phyloP scores from a whole-genome alignment of 2,888 invertebrate genomes.

The Rhaphigaster nebulosa region DNA sequence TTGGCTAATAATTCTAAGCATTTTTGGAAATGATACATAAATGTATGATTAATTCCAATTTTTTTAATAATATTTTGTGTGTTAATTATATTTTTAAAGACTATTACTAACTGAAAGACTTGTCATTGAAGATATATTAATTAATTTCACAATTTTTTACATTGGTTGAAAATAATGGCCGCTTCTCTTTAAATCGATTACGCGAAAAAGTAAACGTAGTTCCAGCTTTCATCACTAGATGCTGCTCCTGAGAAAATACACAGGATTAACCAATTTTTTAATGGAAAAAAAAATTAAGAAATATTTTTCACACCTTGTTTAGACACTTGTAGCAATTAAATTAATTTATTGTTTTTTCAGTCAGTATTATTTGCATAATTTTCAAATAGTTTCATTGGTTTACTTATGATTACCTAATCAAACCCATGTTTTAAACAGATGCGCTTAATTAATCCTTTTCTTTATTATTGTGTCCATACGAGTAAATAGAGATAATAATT shows the following conservation, averaged over 20 bases:
- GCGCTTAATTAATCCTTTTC: too few relatives aligned
- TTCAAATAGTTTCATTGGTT: not conserved
- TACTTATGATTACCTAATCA: too few relatives aligned
- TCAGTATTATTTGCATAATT: not conserved
- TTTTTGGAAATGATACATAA: not conserved
- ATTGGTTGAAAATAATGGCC: constrained; percentile 11
- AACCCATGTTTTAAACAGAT: too few relatives aligned
- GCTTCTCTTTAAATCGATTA: not conserved
- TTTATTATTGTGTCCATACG: too few relatives aligned
- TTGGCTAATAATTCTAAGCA: not conserved
- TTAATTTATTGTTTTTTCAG: too few relatives aligned
- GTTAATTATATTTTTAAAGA: not conserved
- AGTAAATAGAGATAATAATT: too few relatives aligned
- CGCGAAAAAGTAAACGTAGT: constrained; percentile 32
- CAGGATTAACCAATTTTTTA: not conserved
- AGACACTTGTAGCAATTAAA: too few relatives aligned
- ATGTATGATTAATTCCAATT: not conserved
- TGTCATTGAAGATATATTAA: not conserved
- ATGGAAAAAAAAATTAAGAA: not conserved
- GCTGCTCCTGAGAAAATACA: constrained; percentile 7
- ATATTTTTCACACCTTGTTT: too few relatives aligned
- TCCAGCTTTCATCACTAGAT: constrained; percentile 24
- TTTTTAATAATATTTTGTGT: not conserved
- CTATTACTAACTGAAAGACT: not conserved
- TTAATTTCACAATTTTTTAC: not conserved